Conservation (phyloP, 2,888 invertebrate genomes). For the Drosophila tanythrix region DNA sequence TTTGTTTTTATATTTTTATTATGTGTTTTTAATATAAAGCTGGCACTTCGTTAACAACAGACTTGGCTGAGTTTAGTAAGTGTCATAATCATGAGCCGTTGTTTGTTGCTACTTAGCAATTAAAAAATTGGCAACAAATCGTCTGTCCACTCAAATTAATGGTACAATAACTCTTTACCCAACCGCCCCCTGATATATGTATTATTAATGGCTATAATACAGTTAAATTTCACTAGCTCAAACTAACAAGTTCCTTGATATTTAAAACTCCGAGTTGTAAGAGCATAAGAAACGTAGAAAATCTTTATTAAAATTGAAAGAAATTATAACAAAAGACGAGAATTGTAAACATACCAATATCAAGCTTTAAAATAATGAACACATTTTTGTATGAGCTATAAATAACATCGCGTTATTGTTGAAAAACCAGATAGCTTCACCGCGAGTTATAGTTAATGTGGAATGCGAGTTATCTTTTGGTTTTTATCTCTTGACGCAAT, state of each 20-base stretch:
- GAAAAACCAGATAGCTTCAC: neutral
- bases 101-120: conserved; percentile 19
- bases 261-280: neutral
- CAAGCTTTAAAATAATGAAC: neutral
- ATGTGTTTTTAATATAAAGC: conserved; percentile 10
- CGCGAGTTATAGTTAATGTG: neutral
- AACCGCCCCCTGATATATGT: conserved; percentile 3
- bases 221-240: neutral
- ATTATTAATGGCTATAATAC: neutral
- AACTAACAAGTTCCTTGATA: neutral
- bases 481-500: neutral
- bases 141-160: conserved; percentile 3
- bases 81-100: conserved; percentile 20
- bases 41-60: conserved; percentile 42
- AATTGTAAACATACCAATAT: neutral
- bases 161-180: neutral
- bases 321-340: neutral
- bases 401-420: neutral
- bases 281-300: neutral
- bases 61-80: conserved; percentile 19
- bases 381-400: neutral
- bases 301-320: neutral
- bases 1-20: neutral
- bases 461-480: neutral
- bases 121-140: conserved; percentile 7